Evolutionary conservation across 2,888 invertebrate genomes (phyloP).

Genomic region (Saturnia japonica): DNA sequence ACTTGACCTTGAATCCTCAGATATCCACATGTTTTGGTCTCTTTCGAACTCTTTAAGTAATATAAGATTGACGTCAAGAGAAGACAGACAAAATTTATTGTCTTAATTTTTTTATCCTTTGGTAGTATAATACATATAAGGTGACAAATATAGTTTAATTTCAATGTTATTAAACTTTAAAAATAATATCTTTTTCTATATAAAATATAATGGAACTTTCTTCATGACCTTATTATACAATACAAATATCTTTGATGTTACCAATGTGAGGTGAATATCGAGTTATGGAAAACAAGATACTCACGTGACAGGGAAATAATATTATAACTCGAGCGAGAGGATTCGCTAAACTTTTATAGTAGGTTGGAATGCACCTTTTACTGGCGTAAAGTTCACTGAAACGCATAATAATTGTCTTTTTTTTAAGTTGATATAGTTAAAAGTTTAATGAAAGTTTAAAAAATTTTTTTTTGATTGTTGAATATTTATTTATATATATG

Average conservation of each 20-base stretch:
- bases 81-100: too few relatives aligned
- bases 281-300: neutral
- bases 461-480: neutral
- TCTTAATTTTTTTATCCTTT: too few relatives aligned
- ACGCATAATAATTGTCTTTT: neutral
- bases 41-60: too few relatives aligned
- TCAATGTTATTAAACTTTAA: too few relatives aligned
- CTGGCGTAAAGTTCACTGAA: neutral
- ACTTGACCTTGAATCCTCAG: too few relatives aligned
- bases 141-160: too few relatives aligned
- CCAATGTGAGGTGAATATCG: neutral
- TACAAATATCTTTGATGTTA: neutral
- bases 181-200: too few relatives aligned
- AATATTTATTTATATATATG: too few relatives aligned
- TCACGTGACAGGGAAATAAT: neutral
- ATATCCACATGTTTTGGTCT: too few relatives aligned
- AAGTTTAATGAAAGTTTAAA: neutral
- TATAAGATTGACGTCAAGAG: too few relatives aligned
- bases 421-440: neutral
- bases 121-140: too few relatives aligned
- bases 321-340: neutral
- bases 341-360: neutral
- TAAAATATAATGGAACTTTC: too few relatives aligned
- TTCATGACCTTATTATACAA: neutral
- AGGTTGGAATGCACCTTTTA: neutral